phyloP scores from a whole-genome alignment of 2,888 invertebrate genomes.

The Sepiola atlantica region DNA sequence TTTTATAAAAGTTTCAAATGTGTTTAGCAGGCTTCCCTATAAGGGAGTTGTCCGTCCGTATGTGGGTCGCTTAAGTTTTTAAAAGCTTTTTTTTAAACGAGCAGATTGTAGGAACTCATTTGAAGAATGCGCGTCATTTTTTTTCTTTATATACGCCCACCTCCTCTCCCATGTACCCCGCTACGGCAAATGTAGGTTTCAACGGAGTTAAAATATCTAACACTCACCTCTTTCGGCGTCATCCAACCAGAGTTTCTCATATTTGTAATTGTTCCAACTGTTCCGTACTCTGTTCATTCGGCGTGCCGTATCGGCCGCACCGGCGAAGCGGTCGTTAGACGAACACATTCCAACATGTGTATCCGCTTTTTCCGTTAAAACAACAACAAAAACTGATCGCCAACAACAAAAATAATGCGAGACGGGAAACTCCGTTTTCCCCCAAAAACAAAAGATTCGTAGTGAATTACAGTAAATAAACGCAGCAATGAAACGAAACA shows the following conservation, averaged over 20 bases:
- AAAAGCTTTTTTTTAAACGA: too few relatives aligned
- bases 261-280: slow-evolving; percentile 43
- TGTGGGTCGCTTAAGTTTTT: too few relatives aligned
- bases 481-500: background rate
- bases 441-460: background rate
- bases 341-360: slow-evolving; percentile 35
- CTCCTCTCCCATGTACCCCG: too few relatives aligned
- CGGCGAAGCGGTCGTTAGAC: background rate
- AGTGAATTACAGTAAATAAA: background rate
- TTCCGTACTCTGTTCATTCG: background rate
- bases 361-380: background rate
- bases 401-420: background rate
- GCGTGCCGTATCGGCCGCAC: background rate
- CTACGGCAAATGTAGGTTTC: too few relatives aligned
- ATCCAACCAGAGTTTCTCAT: slow-evolving; percentile 40
- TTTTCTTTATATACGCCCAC: too few relatives aligned
- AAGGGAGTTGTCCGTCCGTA: too few relatives aligned
- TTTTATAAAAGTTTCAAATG: too few relatives aligned
- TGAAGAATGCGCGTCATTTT: too few relatives aligned
- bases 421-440: background rate
- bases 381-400: background rate
- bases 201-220: too few relatives aligned
- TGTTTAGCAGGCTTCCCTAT: too few relatives aligned
- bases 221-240: slow-evolving; percentile 42
- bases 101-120: too few relatives aligned